Evolutionary conservation across 2,888 invertebrate genomes (phyloP), one percentile per base, ranked within the genome.

Genomic region (Notodromas monacha): DNA sequence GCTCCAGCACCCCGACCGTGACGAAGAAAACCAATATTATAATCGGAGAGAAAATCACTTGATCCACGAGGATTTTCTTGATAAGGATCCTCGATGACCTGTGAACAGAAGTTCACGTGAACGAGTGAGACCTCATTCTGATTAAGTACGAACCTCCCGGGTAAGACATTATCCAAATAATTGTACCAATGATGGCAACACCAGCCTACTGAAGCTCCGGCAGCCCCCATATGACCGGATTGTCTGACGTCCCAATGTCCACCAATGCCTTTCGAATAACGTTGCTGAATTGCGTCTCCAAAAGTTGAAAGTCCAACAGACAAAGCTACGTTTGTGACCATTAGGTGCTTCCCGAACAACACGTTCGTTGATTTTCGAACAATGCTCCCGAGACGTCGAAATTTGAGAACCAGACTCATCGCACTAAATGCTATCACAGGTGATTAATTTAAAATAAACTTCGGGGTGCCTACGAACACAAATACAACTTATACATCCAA

Each of bases 171-270:
- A 43, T 81, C 81, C 33, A 84, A 50, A 36, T 61, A 54, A 33
- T 59, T 57, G 45, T 84, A 84, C 76, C 79, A 81, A 45, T 65
- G 63, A 45, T 84, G 84, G 42, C 70, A 69, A 15, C 74, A 52
- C 5, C 69, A 47, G 14, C 79, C 81, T 4, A 74, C 61, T 3
- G 65, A 58, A 29, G 63, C 50, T 2, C 79, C 81, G 5, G 72
- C 66, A 15, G 64, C 47, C 3, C 65, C 61, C 68, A 81, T 76
- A 35, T 74, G 63, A 12, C 48, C 45, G 1, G 72, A 69, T 34
- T 81, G 57, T 12, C 41, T 43, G 4, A 42, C 42, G 41, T 65
- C 60, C 55, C 60, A 65, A 34, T 46, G 46, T 3, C 40, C 40
- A 42, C 2, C 39, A 2, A 36, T 39, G 4, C 36, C 15, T 3